Percentiles rank a stretch among this genome's conserved stretches.
Conservation (phyloP, 2,888 invertebrate species). For the Schizaphis graminum region DNA sequence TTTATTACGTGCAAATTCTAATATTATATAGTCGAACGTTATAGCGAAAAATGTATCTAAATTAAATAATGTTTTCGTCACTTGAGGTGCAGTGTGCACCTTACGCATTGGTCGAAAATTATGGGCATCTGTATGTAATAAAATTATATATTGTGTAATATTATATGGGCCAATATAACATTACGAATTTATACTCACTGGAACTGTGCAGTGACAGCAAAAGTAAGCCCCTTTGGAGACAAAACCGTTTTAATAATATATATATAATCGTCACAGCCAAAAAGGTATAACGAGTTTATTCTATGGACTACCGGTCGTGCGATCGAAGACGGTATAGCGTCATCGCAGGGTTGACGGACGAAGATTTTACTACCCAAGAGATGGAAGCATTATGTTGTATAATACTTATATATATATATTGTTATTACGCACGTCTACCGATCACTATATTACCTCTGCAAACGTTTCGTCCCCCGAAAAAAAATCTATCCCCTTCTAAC, state of each 20-base stretch:
- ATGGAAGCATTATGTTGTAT: not conserved
- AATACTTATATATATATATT: not conserved
- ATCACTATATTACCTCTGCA: not conserved
- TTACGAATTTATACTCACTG: not conserved
- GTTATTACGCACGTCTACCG: conserved; percentile 12
- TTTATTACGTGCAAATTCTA: not conserved
- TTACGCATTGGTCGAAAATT: not conserved
- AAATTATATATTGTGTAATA: not conserved
- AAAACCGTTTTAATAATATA: conserved; percentile 17
- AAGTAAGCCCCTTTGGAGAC: not conserved
- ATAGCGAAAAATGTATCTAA: not conserved
- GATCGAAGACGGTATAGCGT: not conserved
- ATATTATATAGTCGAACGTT: not conserved
- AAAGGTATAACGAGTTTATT: not conserved
- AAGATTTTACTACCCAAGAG: conserved; percentile 3
- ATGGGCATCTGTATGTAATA: not conserved
- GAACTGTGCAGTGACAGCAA: not conserved
- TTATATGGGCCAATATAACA: not conserved
- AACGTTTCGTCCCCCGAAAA: not conserved
- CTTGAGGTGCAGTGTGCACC: not conserved
- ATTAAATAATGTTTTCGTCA: not conserved
- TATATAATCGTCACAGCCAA: not conserved
- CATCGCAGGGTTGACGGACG: not conserved
- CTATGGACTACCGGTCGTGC: not conserved
- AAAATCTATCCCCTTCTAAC: not conserved